phyloP scores from a whole-genome alignment of 1,140 invertebrate genomes.

The Pseudachorutes palmiensis region DNA sequence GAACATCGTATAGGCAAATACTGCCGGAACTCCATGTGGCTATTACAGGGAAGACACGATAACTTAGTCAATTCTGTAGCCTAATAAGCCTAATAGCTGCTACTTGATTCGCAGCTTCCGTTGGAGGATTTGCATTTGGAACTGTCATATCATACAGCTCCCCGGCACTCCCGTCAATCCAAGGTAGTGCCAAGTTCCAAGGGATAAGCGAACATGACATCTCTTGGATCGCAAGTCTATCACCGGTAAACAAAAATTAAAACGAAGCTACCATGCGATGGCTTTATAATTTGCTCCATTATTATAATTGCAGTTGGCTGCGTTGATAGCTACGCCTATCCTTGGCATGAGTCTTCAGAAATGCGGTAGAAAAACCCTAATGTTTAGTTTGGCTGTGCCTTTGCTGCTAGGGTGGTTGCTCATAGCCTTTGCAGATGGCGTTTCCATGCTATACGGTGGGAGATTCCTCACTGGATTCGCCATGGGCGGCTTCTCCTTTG shows the following conservation, averaged over 20 bases:
- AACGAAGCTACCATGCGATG: background rate
- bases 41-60: no score
- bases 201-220: constrained; percentile 8
- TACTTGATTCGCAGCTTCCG: no score
- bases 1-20: no score
- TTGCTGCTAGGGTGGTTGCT: constrained; percentile 66
- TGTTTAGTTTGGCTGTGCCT: constrained; percentile 48
- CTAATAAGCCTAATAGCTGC: no score
- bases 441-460: constrained; percentile 54
- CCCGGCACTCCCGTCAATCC: background rate
- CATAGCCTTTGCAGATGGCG: constrained; percentile 56
- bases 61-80: no score
- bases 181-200: background rate
- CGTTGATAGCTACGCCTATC: background rate
- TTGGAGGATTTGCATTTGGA: background rate
- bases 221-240: constrained; percentile 19
- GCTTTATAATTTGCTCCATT: no score
- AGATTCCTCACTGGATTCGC: constrained; percentile 48
- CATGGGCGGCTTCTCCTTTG: constrained; percentile 53
- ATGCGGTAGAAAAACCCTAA: constrained; percentile 51
- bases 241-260: constrained; percentile 3
- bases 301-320: constrained; percentile 18
- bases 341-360: constrained; percentile 45
- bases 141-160: background rate
- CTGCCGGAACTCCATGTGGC: no score